phyloP scores from a whole-genome alignment of 1,140 invertebrate genomes.

The Schlechtendalia chinensis region DNA sequence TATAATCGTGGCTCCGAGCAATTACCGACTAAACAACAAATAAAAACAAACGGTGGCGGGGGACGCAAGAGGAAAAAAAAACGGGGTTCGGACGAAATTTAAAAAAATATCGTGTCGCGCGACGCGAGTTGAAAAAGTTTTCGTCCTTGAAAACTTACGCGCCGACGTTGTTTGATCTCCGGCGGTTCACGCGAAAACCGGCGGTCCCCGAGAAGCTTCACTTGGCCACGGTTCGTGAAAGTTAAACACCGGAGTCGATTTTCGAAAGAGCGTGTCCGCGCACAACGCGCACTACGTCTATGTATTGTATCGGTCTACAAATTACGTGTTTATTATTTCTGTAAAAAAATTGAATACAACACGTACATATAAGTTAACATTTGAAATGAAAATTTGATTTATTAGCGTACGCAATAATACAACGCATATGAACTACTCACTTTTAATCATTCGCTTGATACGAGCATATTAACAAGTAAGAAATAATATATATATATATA shows the following conservation, averaged over 20 bases:
- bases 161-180: background rate
- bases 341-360: background rate
- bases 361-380: background rate
- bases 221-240: background rate
- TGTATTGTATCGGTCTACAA: background rate
- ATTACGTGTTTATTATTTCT: background rate
- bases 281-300: background rate
- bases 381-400: conserved; percentile 9
- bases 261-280: background rate
- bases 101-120: background rate
- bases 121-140: conserved; percentile 16
- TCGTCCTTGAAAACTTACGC: conserved; percentile 17
- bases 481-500: background rate
- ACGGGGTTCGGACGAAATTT: background rate
- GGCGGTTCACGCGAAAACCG: background rate
- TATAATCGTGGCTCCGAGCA: conserved; percentile 34
- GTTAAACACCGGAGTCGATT: background rate
- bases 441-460: conserved; percentile 20
- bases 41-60: too few relatives aligned
- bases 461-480: background rate
- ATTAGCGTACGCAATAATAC: background rate
- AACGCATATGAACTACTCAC: background rate
- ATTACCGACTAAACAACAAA: conserved; percentile 3
- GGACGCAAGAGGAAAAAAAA: too few relatives aligned
- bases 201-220: background rate